Conservation (phyloP, 2,113 vertebrate species). For the Pangasianodon hypophthalmus region DNA sequence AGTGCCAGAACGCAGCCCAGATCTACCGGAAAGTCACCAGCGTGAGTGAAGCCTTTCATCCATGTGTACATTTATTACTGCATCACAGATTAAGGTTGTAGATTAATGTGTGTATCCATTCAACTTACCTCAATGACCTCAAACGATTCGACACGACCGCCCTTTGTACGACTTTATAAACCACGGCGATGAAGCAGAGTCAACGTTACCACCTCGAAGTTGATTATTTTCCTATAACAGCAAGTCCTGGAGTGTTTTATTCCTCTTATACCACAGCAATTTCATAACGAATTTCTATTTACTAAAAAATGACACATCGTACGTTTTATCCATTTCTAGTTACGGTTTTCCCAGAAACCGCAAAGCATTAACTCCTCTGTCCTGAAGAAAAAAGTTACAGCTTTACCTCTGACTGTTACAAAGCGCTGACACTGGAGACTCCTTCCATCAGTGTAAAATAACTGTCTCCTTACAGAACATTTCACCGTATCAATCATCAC, state of each 20-base stretch:
- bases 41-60: conserved; percentile 25
- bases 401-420: background rate
- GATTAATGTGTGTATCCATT: background rate
- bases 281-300: background rate
- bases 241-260: background rate
- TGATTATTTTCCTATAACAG: background rate
- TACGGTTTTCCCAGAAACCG: background rate
- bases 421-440: no score
- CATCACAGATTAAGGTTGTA: background rate
- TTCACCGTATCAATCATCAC: no score
- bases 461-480: no score
- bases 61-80: background rate
- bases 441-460: no score
- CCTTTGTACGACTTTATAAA: background rate
- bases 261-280: background rate
- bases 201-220: background rate
- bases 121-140: background rate
- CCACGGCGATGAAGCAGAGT: background rate
- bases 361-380: no score
- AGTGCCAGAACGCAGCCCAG: conserved; percentile 60
- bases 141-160: background rate
- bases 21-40: conserved; percentile 62
- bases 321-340: background rate
- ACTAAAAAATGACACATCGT: background rate
- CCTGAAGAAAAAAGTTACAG: background rate